phyloP scores from a whole-genome alignment of 2,113 vertebrate species.

The Chloebia gouldiae region DNA sequence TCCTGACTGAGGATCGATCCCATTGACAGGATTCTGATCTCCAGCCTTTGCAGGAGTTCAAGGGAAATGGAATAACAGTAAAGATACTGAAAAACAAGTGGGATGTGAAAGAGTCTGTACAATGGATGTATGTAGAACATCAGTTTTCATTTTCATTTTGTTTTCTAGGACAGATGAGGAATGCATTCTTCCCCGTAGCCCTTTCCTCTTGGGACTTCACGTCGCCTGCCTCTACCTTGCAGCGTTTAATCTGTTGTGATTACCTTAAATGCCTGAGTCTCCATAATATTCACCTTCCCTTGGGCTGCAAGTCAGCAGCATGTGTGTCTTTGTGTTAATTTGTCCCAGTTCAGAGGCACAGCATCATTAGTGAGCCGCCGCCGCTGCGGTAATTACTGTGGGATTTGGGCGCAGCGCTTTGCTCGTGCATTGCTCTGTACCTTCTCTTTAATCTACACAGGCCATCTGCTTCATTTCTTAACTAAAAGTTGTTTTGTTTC shows the following conservation, averaged over 20 bases:
- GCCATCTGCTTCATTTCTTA: constrained; percentile 69
- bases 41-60: background rate
- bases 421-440: constrained; percentile 19
- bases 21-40: background rate
- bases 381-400: constrained; percentile 59
- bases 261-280: background rate
- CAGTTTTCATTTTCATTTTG: background rate
- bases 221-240: background rate
- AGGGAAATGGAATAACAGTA: background rate
- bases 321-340: constrained; percentile 52
- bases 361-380: constrained; percentile 57
- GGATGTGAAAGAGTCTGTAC: background rate
- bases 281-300: constrained; percentile 11
- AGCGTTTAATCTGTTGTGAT: background rate
- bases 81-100: background rate
- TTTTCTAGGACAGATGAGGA: background rate
- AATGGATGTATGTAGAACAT: background rate
- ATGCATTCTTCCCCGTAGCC: background rate
- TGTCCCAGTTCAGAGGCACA: constrained; percentile 40
- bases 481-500: constrained; percentile 63
- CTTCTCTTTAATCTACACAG: constrained; percentile 57
- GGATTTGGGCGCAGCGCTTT: constrained; percentile 51
- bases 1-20: background rate
- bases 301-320: constrained; percentile 19
- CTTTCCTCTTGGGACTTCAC: background rate